phyloP scores from a whole-genome alignment of 30 jellyfish, hydroid and myxozoan genomes.

The Sanderia malayensis region DNA sequence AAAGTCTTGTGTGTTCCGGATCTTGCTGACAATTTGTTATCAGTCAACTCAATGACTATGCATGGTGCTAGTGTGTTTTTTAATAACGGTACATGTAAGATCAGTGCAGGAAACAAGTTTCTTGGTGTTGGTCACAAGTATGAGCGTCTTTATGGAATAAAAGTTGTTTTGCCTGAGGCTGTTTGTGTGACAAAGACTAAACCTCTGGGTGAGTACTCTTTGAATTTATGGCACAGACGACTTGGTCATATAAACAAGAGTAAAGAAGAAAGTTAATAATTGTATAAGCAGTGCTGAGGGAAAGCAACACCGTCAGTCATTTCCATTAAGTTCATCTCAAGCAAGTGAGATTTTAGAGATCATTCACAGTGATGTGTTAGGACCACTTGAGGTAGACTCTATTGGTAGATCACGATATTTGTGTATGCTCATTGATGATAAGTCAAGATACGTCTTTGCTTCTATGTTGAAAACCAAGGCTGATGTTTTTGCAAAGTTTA shows the following conservation, averaged over 20 bases:
- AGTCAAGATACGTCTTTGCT: conserved; percentile 12
- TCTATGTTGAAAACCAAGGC: conserved; percentile 14
- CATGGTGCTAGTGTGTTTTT: conserved; percentile 40
- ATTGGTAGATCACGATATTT: conserved; percentile 35
- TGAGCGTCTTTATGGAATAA: conserved; percentile 22
- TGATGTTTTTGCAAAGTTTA: conserved; percentile 42
- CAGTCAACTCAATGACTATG: conserved; percentile 1
- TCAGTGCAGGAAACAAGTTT: conserved; percentile 9
- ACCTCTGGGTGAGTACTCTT: conserved; percentile 16
- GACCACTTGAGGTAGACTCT: conserved; percentile 18
- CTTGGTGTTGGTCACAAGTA: conserved; percentile 32
- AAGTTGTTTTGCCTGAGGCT: conserved; percentile 28
- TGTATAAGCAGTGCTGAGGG: conserved; percentile 44
- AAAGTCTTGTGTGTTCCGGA: background rate
- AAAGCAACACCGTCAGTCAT: conserved; percentile 14
- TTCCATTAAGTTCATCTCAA: conserved; percentile 7
- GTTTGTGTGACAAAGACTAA: conserved; percentile 19
- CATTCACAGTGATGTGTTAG: conserved; percentile 41
- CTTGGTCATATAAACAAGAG: conserved; percentile 25
- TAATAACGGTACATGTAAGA: conserved; percentile 8
- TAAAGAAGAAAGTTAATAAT: background rate
- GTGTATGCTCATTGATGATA: conserved; percentile 24
- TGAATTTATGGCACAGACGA: conserved; percentile 30
- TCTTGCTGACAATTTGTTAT: background rate
- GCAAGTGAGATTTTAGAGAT: conserved; percentile 25